Evolutionary conservation across 2,888 invertebrate species (phyloP).

Genomic region (Andrena fulva): DNA sequence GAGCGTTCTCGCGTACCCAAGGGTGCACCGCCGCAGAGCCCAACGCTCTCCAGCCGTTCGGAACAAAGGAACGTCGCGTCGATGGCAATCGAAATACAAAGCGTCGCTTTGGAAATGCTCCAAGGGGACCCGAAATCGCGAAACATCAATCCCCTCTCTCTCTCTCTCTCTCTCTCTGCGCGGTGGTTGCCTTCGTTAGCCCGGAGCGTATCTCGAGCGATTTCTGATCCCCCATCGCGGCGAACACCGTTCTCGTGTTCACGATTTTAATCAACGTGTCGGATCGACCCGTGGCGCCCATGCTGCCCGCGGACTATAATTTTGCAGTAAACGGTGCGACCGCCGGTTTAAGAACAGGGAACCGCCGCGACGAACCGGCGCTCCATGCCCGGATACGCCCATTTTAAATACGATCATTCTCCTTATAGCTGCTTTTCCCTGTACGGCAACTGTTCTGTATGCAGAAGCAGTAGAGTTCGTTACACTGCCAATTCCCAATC

Average conservation of each 20-base stretch:
- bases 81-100: slow-evolving; percentile 11
- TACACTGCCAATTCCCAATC: neutral
- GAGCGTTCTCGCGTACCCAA: neutral
- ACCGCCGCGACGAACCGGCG: slow-evolving; percentile 58
- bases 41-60: too few relatives aligned
- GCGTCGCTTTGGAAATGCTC: neutral
- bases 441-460: neutral
- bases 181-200: neutral
- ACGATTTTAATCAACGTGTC: slow-evolving; percentile 66
- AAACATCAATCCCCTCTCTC: neutral
- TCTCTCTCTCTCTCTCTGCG: neutral
- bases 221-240: slow-evolving; percentile 9
- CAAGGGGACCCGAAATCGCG: slow-evolving; percentile 4
- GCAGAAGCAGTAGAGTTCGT: neutral
- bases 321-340: slow-evolving; percentile 69
- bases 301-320: slow-evolving; percentile 66
- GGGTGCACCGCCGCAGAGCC: neutral
- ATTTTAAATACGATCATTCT: slow-evolving; percentile 64
- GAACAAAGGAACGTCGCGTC: slow-evolving; percentile 10
- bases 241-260: slow-evolving; percentile 42
- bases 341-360: slow-evolving; percentile 51
- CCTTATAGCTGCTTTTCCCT: slow-evolving; percentile 25
- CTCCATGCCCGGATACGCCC: slow-evolving; percentile 48
- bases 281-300: slow-evolving; percentile 63
- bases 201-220: neutral